A percentile compares a stretch with the other conserved stretches of the same genome.
These are phyloP conservation scores for Agelas oroides DNA, from an alignment of 37 sponge, comb jelly and placozoan species.

Conservation along the genomic window DNA sequence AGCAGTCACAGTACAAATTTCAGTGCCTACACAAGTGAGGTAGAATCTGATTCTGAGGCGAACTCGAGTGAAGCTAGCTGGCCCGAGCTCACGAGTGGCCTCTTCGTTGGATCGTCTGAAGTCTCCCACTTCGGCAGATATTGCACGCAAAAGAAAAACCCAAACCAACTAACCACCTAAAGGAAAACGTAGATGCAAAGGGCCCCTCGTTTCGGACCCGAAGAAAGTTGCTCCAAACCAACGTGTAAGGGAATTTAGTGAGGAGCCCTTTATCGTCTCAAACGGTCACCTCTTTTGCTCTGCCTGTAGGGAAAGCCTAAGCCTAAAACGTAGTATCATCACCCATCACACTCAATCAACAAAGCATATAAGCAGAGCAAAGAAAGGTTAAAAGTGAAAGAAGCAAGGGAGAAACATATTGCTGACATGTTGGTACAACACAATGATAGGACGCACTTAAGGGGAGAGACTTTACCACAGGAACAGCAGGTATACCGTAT, in stretches of 20 bases:
- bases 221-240: constrained; percentile 40
- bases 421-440: constrained; percentile 3
- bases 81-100: no score
- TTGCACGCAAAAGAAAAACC: not conserved
- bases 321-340: constrained; percentile 30
- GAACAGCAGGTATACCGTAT: constrained; percentile 37
- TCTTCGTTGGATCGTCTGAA: no score
- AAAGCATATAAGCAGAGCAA: constrained; percentile 21
- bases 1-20: no score
- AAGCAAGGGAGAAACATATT: constrained; percentile 51
- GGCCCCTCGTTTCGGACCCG: constrained; percentile 18
- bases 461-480: constrained; percentile 40
- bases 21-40: no score
- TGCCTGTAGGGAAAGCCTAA: constrained; percentile 54
- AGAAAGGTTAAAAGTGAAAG: constrained; percentile 13
- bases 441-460: constrained; percentile 17
- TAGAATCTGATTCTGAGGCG: no score
- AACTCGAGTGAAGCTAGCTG: no score
- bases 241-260: constrained; percentile 39
- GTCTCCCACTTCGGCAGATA: no score
- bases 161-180: not conserved
- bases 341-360: constrained; percentile 29
- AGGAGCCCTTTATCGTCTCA: constrained; percentile 34
- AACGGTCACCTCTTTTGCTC: constrained; percentile 49
- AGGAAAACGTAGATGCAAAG: constrained; percentile 8